phyloP scores from a whole-genome alignment of 2,797 vertebrate species.

The Lycodopsis pacificus region DNA sequence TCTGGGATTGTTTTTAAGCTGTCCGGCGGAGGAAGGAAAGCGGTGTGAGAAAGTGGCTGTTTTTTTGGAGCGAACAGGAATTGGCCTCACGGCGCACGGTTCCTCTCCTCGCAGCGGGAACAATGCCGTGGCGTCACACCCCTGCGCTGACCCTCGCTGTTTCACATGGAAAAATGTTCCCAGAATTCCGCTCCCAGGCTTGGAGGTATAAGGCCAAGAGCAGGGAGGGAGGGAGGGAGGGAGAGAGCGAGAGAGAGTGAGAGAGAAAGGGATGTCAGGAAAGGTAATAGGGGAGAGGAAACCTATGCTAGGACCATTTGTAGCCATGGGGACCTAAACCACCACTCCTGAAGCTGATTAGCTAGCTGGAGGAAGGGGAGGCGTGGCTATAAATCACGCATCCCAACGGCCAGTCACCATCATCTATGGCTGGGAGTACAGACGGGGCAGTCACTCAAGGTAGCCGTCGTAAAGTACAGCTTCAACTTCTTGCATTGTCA shows the following conservation, averaged over 20 bases:
- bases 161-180: constrained; percentile 89
- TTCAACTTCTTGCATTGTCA: constrained; percentile 47
- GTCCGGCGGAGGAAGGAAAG: constrained; percentile 88
- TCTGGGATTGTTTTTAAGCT: constrained; percentile 88
- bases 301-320: constrained; percentile 71
- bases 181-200: constrained; percentile 88
- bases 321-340: constrained; percentile 73
- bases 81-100: constrained; percentile 88
- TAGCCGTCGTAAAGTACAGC: constrained; percentile 48
- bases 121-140: constrained; percentile 89
- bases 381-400: constrained; percentile 50
- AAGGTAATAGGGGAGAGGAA: constrained; percentile 72
- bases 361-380: constrained; percentile 43
- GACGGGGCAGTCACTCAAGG: constrained; percentile 41
- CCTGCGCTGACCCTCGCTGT: constrained; percentile 84
- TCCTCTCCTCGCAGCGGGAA: constrained; percentile 87
- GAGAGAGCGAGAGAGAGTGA: constrained; percentile 13
- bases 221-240: constrained; percentile 41
- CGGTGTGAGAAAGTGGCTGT: constrained; percentile 89
- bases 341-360: constrained; percentile 66
- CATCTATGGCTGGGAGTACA: constrained; percentile 19
- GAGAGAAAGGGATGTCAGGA: constrained; percentile 46
- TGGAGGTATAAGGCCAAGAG: constrained; percentile 77
- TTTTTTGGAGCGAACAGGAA: constrained; percentile 88
- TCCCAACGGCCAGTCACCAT: constrained; percentile 40